A percentile compares a stretch with the other conserved stretches of the same genome.
phyloP scores from a whole-genome alignment of 2,113 vertebrate species.

The Cryptoleucopteryx plumbea region DNA sequence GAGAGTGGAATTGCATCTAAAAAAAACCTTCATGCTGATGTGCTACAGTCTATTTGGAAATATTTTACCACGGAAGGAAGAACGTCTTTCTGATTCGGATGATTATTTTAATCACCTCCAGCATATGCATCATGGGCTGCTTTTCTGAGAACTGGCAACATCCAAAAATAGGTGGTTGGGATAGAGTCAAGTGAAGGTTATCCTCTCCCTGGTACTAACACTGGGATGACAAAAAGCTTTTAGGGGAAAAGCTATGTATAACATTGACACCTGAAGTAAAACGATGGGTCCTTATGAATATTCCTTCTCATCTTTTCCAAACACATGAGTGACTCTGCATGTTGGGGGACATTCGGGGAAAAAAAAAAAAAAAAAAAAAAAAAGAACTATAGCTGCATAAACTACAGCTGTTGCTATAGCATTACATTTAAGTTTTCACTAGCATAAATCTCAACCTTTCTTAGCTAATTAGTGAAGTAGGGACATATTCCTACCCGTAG shows the following conservation, averaged over 20 bases:
- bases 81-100: not conserved
- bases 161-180: conserved; percentile 1
- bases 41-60: not conserved
- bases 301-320: not conserved
- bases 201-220: not conserved
- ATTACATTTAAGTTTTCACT: not conserved
- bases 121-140: not conserved
- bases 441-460: not conserved
- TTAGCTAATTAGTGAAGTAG: not conserved
- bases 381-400: not conserved
- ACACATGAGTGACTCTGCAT: not conserved
- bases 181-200: conserved; percentile 32
- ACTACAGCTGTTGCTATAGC: not conserved
- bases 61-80: not conserved
- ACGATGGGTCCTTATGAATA: not conserved
- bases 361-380: no score
- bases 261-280: not conserved
- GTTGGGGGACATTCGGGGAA: fast-evolving
- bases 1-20: not conserved
- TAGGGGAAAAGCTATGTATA: not conserved
- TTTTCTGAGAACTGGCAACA: not conserved
- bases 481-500: not conserved
- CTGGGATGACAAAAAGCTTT: not conserved
- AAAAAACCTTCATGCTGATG: not conserved
- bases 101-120: conserved; percentile 23